Evolutionary conservation across 2,888 invertebrate genomes (phyloP).

Genomic region (Plagiodera versicolora): DNA sequence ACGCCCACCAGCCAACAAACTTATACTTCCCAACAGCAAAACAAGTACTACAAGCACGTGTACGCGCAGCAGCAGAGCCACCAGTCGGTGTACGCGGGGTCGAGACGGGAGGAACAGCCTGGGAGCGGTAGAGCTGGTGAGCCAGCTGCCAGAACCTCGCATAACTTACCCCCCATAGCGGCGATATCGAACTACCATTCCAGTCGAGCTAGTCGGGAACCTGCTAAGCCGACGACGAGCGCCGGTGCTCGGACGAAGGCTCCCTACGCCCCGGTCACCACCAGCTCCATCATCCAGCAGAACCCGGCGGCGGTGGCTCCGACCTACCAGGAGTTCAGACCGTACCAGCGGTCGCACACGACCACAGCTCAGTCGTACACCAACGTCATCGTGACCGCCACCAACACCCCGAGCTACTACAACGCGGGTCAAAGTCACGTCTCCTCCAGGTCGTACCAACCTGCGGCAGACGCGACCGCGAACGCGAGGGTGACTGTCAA

Average conservation of each 20-base stretch:
- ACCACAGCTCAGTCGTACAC: slow-evolving; percentile 35
- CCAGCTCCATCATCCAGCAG: slow-evolving; percentile 28
- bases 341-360: slow-evolving; percentile 41
- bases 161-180: slow-evolving; percentile 60
- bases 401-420: slow-evolving; percentile 29
- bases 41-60: slow-evolving; percentile 32
- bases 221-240: slow-evolving; percentile 31
- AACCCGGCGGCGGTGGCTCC: slow-evolving; percentile 14
- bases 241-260: slow-evolving; percentile 33
- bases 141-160: slow-evolving; percentile 49
- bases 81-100: slow-evolving; percentile 25
- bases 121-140: slow-evolving; percentile 25
- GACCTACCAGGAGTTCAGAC: slow-evolving; percentile 16
- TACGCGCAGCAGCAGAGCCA: slow-evolving; percentile 30
- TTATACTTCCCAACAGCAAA: too few species aligned
- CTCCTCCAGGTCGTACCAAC: slow-evolving; percentile 52
- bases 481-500: slow-evolving; percentile 52
- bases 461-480: slow-evolving; percentile 23
- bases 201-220: slow-evolving; percentile 50
- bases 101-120: slow-evolving; percentile 25
- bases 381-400: slow-evolving; percentile 47
- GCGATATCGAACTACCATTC: slow-evolving; percentile 57
- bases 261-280: slow-evolving; percentile 27
- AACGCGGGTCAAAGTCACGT: slow-evolving; percentile 49
- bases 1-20: slow-evolving; percentile 22